Evolutionary conservation across 2,888 invertebrate genomes (phyloP).

Genomic region (Nomada ruficornis): DNA sequence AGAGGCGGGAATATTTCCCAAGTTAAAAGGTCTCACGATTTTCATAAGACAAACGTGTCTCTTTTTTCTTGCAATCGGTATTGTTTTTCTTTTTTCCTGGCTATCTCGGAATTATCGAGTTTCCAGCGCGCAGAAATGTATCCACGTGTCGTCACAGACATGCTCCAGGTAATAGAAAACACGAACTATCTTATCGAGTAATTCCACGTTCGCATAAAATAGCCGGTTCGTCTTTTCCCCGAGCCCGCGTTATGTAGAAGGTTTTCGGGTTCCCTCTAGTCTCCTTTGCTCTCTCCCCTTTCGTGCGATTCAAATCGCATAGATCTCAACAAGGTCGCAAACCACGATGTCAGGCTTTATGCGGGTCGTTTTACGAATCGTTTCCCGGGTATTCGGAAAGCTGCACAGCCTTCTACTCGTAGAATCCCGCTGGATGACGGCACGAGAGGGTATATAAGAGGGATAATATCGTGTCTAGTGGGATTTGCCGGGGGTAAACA

Average conservation of each 20-base stretch:
- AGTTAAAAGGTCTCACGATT: conserved; percentile 30
- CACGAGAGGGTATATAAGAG: conserved; percentile 67
- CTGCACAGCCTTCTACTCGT: conserved; percentile 46
- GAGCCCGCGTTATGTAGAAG: not conserved
- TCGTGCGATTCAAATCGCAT: conserved; percentile 57
- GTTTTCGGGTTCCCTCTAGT: not conserved
- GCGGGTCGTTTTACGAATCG: conserved; percentile 61
- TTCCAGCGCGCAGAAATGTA: not conserved
- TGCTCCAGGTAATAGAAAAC: not conserved
- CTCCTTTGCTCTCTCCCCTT: conserved; percentile 17
- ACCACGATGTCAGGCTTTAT: conserved; percentile 59
- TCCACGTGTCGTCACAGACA: not conserved
- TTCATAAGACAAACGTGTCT: conserved; percentile 34
- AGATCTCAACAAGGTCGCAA: conserved; percentile 63
- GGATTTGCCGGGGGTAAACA: conserved; percentile 74
- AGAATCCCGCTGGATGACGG: conserved; percentile 66
- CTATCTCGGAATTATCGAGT: conserved; percentile 10
- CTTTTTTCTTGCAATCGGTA: conserved; percentile 6
- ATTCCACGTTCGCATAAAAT: conserved; percentile 10
- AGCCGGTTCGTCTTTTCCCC: not conserved
- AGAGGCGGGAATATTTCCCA: not conserved
- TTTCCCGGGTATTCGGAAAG: conserved; percentile 62
- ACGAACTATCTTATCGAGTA: not conserved
- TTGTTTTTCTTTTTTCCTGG: not conserved
- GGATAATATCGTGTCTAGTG: conserved; percentile 76